Percentiles rank a stretch among this genome's conserved stretches.
phyloP scores from a whole-genome alignment of 2,888 invertebrate species.

The Eristalis arbustorum region DNA sequence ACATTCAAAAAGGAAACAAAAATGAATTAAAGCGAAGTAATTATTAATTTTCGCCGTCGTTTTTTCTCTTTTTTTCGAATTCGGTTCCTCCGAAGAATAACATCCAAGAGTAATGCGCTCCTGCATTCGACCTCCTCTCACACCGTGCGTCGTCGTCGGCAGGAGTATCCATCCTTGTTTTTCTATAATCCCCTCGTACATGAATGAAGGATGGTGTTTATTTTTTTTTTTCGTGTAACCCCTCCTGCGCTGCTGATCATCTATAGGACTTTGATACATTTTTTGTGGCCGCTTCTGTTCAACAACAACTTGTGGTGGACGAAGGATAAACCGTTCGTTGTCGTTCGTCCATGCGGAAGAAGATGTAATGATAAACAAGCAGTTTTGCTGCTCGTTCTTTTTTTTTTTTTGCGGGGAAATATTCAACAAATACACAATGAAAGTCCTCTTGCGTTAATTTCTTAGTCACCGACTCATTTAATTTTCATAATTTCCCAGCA shows the following conservation, averaged over 20 bases:
- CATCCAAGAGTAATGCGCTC: background rate
- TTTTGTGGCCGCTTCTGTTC: background rate
- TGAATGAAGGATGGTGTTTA: background rate
- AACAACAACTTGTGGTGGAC: background rate
- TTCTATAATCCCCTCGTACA: background rate
- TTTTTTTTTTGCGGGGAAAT: background rate
- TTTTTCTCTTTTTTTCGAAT: slow-evolving; percentile 3
- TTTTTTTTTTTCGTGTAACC: background rate
- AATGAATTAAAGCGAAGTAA: slow-evolving; percentile 48
- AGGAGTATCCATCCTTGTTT: background rate
- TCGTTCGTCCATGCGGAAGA: background rate
- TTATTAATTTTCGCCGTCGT: slow-evolving; percentile 44
- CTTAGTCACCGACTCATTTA: slow-evolving; percentile 19
- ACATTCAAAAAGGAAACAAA: slow-evolving; percentile 32
- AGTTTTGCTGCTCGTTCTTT: background rate
- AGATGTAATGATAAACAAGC: slow-evolving; percentile 23
- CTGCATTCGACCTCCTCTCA: background rate
- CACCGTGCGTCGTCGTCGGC: background rate
- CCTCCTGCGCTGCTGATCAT: background rate
- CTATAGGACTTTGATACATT: background rate
- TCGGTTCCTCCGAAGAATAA: slow-evolving; percentile 17
- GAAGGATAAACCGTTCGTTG: slow-evolving; percentile 1
- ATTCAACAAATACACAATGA: slow-evolving; percentile 13
- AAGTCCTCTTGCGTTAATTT: background rate
- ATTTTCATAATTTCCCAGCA: slow-evolving; percentile 29